phyloP scores from a whole-genome alignment of 2,113 vertebrate species.

The Poeciliopsis turrubarensis region DNA sequence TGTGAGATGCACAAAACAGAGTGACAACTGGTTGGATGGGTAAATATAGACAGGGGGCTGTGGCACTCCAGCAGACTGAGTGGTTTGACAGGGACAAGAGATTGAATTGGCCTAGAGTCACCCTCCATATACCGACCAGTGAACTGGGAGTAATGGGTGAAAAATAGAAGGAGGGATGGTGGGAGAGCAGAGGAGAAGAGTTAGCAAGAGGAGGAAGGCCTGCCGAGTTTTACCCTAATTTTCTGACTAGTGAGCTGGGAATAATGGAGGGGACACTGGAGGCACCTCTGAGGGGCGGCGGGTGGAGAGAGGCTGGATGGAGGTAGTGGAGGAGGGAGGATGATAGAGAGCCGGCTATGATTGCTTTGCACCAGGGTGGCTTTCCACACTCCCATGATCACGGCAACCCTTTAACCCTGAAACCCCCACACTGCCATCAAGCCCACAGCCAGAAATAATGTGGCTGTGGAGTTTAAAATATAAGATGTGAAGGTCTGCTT shows the following conservation, averaged over 20 bases:
- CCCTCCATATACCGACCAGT: conserved; percentile 70
- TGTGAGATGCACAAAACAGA: conserved; percentile 48
- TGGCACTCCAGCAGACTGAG: conserved; percentile 25
- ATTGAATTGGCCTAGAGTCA: conserved; percentile 75
- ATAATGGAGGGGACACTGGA: conserved; percentile 65
- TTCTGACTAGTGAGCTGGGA: conserved; percentile 71
- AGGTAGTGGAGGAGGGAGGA: conserved; percentile 53
- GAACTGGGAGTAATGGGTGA: conserved; percentile 77
- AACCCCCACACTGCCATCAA: conserved; percentile 32
- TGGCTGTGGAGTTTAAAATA: conserved; percentile 5
- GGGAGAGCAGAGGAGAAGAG: conserved; percentile 29
- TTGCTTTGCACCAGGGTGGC: conserved; percentile 64
- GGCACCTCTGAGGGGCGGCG: conserved; percentile 51
- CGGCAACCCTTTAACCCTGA: conserved; percentile 37
- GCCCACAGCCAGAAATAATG: conserved; percentile 18
- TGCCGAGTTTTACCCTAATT: conserved; percentile 61
- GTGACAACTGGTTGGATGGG: conserved; percentile 34
- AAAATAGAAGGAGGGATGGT: conserved; percentile 48
- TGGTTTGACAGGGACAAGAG: conserved; percentile 48
- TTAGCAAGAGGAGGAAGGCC: conserved; percentile 12
- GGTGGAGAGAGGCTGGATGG: conserved; percentile 55
- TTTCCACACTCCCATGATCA: conserved; percentile 68
- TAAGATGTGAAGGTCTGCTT: conserved; percentile 27
- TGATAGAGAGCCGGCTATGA: conserved; percentile 71
- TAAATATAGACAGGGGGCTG: conserved; percentile 32